A percentile compares a stretch with the other conserved stretches of the same genome.
phyloP scores from a whole-genome alignment of 1,140 invertebrate genomes.

The Pachypsylla venusta region DNA sequence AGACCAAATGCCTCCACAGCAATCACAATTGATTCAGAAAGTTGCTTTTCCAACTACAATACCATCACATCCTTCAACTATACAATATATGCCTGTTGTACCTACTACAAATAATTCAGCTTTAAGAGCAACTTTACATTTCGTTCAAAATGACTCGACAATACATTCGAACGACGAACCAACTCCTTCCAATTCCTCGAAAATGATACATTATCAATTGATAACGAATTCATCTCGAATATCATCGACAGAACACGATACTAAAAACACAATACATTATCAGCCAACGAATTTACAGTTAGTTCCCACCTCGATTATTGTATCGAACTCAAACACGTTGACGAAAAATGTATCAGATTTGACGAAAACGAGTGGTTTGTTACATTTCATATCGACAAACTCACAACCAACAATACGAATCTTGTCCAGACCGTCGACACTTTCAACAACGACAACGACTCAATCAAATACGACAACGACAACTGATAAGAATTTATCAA shows the following conservation, averaged over 20 bases:
- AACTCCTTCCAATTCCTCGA: slow-evolving; percentile 22
- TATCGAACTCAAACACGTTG: slow-evolving; percentile 19
- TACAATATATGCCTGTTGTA: slow-evolving; percentile 21
- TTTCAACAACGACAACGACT: slow-evolving; percentile 16
- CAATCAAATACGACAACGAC: slow-evolving; percentile 23
- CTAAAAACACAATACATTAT: slow-evolving; percentile 25
- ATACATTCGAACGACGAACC: slow-evolving; percentile 19
- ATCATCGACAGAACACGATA: slow-evolving; percentile 13
- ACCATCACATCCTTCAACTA: slow-evolving; percentile 26
- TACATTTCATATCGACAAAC: slow-evolving; percentile 17
- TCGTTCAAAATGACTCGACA: slow-evolving; percentile 1
- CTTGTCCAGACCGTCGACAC: slow-evolving; percentile 15
- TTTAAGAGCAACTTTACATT: slow-evolving; percentile 15
- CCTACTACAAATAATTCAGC: slow-evolving; percentile 13
- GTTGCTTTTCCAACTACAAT: slow-evolving; percentile 25
- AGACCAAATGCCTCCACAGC: slow-evolving; percentile 25
- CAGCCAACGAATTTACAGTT: slow-evolving; percentile 24
- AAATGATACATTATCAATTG: slow-evolving; percentile 20
- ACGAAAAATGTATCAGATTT: slow-evolving; percentile 7
- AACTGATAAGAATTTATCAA: slow-evolving; percentile 32
- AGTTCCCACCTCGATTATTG: slow-evolving; percentile 24
- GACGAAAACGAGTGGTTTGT: slow-evolving; percentile 10
- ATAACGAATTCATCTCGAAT: slow-evolving; percentile 13
- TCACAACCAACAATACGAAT: slow-evolving; percentile 17
- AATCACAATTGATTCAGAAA: slow-evolving; percentile 23